Base-by-base conservation (phyloP, 2,888 invertebrate genomes). In the Hemaris fuciformis region DNA sequence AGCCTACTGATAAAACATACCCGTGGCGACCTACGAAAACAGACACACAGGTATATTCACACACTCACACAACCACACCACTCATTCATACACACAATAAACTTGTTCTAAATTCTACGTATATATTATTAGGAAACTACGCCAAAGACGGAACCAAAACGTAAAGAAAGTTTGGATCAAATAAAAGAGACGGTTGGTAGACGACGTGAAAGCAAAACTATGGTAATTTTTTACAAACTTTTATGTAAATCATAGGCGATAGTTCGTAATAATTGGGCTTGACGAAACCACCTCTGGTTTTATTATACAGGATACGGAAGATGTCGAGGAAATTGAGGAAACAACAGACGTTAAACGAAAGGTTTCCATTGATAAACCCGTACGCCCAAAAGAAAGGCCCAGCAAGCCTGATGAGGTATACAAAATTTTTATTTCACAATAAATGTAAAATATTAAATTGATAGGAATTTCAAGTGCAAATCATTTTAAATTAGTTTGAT, bases 1-100 rank as follows among this genome's bases (percentile, higher is more conserved):
- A 84, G 79, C 80, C 83, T 78, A 79, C 88, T 78, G 89, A 89
- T 77, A 85, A 87, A 75, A 81, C 81, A 71, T 75, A 85, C 73
- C 83, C 87, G 64, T 81, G 89, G 89, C 91, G 88, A 88, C 85
- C 88, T 82, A 84, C 88, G 81, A 87, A 89, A 83, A 79, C 83
- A 77, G 80, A 83, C 70, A 81, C 77, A 78, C 77, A 84, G 83
- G 87, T 82, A 83, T 74, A 77, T 64, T 71, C 66, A 77, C 66
- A 72, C 62, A 75, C 60, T 70, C 67, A 71, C 63, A 73, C 61
- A 66, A n/a, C 69, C 61, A 68, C 62, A 66, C 59, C 22, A 60
- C 34, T 56, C 56, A 65, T 53, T 59, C 57, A 63, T 59, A 31
- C 31, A 60, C 46, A 58, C 59, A 15, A 15, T 43, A 20, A 46